These are phyloP conservation scores for Acleris sparsana DNA, from an alignment of 2,888 invertebrate genomes.

Conservation along the genomic window DNA sequence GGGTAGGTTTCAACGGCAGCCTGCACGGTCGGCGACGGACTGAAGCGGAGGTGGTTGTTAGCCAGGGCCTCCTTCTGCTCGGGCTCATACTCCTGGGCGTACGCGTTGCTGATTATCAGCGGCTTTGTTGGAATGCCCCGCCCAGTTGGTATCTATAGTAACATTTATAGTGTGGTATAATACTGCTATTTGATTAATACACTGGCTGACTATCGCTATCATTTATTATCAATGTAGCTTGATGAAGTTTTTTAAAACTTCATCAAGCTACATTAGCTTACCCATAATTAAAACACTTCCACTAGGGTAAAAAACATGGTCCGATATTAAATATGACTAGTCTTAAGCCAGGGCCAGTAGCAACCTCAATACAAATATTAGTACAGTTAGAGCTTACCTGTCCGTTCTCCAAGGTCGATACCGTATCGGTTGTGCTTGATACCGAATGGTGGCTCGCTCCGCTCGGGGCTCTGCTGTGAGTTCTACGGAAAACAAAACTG, in stretches of 20 bases:
- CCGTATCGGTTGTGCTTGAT: slow-evolving; percentile 74
- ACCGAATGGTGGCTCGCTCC: slow-evolving; percentile 80
- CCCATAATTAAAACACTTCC: not conserved
- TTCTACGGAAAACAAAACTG: slow-evolving; percentile 55
- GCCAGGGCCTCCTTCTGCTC: slow-evolving; percentile 60
- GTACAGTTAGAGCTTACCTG: slow-evolving; percentile 58
- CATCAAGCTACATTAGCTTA: not conserved
- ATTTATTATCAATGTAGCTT: too few species aligned
- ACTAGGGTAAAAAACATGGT: too few species aligned
- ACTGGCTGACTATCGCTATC: too few species aligned
- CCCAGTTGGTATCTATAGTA: slow-evolving; percentile 65
- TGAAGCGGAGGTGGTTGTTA: slow-evolving; percentile 47
- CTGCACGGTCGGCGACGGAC: slow-evolving; percentile 58
- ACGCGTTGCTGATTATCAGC: slow-evolving; percentile 77
- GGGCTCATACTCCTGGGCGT: slow-evolving; percentile 77
- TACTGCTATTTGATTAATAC: too few species aligned
- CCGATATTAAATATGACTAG: too few species aligned
- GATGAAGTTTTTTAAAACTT: too few species aligned
- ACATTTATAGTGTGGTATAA: not conserved
- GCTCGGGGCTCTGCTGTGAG: slow-evolving; percentile 78
- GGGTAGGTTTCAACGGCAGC: slow-evolving; percentile 56
- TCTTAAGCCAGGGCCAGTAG: not conserved
- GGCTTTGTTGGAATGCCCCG: slow-evolving; percentile 71
- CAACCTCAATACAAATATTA: slow-evolving; percentile 19
- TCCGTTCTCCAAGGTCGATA: slow-evolving; percentile 80